phyloP scores from a whole-genome alignment of 2,113 vertebrate genomes.

The Morone chrysops region DNA sequence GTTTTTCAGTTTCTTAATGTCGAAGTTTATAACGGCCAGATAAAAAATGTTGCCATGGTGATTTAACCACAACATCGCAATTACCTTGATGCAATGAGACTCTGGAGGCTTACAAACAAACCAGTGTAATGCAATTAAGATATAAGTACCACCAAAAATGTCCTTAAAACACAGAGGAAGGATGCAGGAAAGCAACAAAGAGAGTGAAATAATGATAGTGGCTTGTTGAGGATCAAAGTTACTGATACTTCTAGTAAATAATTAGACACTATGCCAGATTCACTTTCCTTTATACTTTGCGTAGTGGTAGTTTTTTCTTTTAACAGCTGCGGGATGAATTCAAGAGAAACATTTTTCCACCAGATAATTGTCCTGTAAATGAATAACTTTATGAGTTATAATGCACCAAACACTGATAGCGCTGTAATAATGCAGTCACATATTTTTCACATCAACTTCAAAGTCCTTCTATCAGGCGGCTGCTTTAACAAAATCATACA shows the following conservation, averaged over 20 bases:
- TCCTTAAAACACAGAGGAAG: constrained; percentile 60
- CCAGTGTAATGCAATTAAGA: constrained; percentile 77
- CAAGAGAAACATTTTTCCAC: constrained; percentile 28
- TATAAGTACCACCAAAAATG: constrained; percentile 71
- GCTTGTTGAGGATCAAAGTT: constrained; percentile 60
- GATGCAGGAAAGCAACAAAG: constrained; percentile 57
- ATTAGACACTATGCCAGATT: constrained; percentile 18
- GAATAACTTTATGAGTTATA: constrained; percentile 28
- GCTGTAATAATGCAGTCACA: constrained; percentile 51
- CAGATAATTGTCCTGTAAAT: constrained; percentile 25
- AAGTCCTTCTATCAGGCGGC: constrained; percentile 63
- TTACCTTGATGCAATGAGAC: constrained; percentile 76
- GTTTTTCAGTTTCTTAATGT: constrained; percentile 81
- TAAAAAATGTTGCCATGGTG: constrained; percentile 76
- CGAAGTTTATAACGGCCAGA: constrained; percentile 74
- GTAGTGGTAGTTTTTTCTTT: constrained; percentile 5
- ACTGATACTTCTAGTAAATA: constrained; percentile 54
- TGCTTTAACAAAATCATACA: constrained; percentile 64
- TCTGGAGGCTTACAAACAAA: constrained; percentile 74
- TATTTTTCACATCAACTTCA: constrained; percentile 75
- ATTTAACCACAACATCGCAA: constrained; percentile 81
- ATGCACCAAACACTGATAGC: constrained; percentile 40
- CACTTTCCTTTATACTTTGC: constrained; percentile 24
- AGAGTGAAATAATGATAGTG: constrained; percentile 61
- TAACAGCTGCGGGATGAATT: constrained; percentile 19